These are phyloP conservation scores for Tokudaia muenninki DNA, from an alignment of 2,797 vertebrate species.

Conservation along the genomic window DNA sequence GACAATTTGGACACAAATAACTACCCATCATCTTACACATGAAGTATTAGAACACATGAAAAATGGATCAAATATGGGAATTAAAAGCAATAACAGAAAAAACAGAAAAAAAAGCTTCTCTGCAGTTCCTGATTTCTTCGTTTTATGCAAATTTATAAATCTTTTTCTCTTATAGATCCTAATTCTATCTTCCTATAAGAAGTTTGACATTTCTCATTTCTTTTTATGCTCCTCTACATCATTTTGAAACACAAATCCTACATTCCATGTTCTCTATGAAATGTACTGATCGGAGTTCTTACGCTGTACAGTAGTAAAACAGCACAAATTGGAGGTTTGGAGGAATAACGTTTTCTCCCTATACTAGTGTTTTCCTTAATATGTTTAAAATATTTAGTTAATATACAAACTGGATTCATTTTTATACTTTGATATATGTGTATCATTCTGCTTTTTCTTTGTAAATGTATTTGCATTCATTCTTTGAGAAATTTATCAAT, in stretches of 20 bases:
- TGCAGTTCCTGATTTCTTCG: not conserved
- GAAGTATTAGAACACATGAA: not conserved
- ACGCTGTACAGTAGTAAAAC: not conserved
- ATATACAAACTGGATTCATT: not conserved
- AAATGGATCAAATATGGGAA: conserved; percentile 16
- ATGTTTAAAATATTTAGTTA: not conserved
- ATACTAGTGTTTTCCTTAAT: not conserved
- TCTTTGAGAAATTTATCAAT: not conserved
- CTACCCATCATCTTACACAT: not conserved
- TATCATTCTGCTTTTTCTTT: not conserved
- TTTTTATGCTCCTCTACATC: not conserved
- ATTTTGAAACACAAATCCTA: not conserved
- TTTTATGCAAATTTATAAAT: not conserved
- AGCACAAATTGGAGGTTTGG: not conserved
- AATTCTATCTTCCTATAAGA: not conserved
- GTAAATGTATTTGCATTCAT: not conserved
- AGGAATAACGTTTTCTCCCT: not conserved
- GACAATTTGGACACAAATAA: not conserved
- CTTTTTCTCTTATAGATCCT: not conserved
- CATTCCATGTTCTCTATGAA: not conserved
- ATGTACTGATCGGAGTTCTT: not conserved
- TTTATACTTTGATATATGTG: not conserved
- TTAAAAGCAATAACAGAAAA: not conserved
- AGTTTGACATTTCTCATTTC: not conserved
- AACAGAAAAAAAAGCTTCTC: not conserved